These are phyloP conservation scores for Gallinago undulata DNA, from an alignment of 2,113 vertebrate genomes.

Conservation along the genomic window DNA sequence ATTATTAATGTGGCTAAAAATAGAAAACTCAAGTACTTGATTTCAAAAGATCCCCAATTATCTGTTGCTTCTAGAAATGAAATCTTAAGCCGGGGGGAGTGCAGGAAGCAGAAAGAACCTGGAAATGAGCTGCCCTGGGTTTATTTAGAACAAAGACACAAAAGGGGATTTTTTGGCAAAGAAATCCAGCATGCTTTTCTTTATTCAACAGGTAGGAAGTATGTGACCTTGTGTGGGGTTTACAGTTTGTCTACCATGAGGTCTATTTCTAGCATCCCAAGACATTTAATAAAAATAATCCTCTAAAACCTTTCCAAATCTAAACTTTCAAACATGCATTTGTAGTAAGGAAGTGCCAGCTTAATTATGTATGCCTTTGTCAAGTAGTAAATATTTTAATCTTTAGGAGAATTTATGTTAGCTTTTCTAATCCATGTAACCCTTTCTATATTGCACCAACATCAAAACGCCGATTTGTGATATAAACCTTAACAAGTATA, in stretches of 20 bases:
- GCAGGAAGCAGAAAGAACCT: constrained; percentile 57
- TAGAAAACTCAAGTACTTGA: constrained; percentile 44
- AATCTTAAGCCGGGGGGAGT: constrained; percentile 29
- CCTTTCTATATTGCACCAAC: background rate
- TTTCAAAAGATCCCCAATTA: constrained; percentile 74
- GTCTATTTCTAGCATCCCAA: constrained; percentile 60
- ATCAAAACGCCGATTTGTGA: background rate
- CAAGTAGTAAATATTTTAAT: constrained; percentile 30
- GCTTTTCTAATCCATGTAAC: background rate
- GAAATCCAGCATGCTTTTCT: constrained; percentile 9
- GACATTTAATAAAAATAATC: constrained; percentile 64
- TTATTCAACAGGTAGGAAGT: constrained; percentile 71
- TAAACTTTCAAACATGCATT: constrained; percentile 32
- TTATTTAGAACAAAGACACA: constrained; percentile 52
- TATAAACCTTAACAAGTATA: background rate
- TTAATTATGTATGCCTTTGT: constrained; percentile 26
- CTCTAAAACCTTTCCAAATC: constrained; percentile 34
- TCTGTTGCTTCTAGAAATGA: constrained; percentile 71
- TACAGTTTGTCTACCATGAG: constrained; percentile 38
- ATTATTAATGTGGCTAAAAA: constrained; percentile 62
- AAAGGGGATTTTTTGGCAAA: constrained; percentile 48
- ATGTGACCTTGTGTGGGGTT: constrained; percentile 18
- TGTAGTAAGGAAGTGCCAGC: constrained; percentile 1
- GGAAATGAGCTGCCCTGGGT: constrained; percentile 52
- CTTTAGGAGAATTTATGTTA: background rate